phyloP scores from a whole-genome alignment of 2,888 invertebrate genomes.

The Chouioia cunea region DNA sequence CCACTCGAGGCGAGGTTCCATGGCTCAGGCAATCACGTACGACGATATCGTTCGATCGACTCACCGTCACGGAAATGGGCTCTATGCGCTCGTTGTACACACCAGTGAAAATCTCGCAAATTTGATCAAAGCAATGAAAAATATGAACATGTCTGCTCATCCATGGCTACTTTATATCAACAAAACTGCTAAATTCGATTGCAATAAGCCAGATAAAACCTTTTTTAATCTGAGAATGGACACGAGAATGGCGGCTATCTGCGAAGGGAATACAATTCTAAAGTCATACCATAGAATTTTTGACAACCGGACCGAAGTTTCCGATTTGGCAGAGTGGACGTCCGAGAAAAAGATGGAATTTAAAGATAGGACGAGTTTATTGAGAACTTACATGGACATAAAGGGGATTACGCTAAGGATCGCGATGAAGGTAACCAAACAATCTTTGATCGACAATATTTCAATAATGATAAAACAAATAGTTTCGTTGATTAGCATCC shows the following conservation, averaged over 20 bases:
- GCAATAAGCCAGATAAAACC: not conserved
- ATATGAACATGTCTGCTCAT: not conserved
- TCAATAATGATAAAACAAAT: no score
- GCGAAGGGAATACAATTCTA: not conserved
- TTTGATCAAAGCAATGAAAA: not conserved
- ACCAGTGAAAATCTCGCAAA: not conserved
- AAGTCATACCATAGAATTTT: not conserved
- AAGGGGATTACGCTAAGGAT: not conserved
- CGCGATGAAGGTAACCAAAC: not conserved
- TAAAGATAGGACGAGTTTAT: not conserved
- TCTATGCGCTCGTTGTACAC: not conserved
- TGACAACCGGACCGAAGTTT: conserved; percentile 1
- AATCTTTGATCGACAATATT: no score
- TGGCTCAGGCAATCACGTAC: no score
- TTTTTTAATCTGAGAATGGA: conserved; percentile 12
- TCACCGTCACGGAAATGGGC: not conserved
- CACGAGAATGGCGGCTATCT: conserved; percentile 1
- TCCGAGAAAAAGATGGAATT: not conserved
- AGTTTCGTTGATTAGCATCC: no score
- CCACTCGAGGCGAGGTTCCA: no score
- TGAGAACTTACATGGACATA: not conserved
- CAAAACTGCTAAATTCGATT: not conserved
- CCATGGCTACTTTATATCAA: not conserved
- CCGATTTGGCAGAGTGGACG: not conserved
- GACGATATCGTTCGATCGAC: no score